Evolutionary conservation across 2,888 invertebrate genomes (phyloP).

Genomic region (Drosophila differens): DNA sequence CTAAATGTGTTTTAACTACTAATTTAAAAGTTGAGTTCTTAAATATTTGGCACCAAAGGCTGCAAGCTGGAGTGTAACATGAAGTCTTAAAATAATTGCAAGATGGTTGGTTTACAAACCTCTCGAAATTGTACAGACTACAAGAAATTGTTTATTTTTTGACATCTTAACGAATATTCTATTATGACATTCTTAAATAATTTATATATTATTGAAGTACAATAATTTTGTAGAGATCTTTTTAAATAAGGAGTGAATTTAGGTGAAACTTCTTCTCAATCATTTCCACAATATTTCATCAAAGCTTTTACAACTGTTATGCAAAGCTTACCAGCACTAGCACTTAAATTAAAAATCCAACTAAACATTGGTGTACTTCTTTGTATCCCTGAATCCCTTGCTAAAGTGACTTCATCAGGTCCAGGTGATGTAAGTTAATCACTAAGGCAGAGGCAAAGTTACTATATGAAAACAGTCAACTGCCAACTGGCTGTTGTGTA

Average conservation of each 20-base stretch:
- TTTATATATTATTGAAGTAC: not conserved
- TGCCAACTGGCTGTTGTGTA: not conserved
- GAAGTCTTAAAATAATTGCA: not conserved
- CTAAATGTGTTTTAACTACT: not conserved
- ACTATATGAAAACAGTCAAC: not conserved
- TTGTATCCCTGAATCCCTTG: not conserved
- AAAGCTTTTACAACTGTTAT: not conserved
- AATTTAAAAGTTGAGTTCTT: not conserved
- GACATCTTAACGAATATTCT: not conserved
- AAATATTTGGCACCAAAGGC: not conserved
- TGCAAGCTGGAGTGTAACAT: not conserved
- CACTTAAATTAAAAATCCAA: not conserved
- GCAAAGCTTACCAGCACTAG: not conserved
- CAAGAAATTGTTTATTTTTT: not conserved
- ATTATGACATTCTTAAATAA: not conserved
- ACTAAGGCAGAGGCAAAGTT: not conserved
- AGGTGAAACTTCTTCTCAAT: not conserved
- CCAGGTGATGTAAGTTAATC: constrained; percentile 10
- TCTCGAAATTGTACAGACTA: not conserved
- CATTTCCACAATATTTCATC: not conserved
- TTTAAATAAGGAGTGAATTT: not conserved
- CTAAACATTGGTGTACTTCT: not conserved
- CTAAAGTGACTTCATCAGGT: constrained; percentile 7
- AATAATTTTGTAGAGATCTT: not conserved
- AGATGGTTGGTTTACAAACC: not conserved